Conservation (phyloP, 1,140 invertebrate species). For the Tetramorium simillimum region DNA sequence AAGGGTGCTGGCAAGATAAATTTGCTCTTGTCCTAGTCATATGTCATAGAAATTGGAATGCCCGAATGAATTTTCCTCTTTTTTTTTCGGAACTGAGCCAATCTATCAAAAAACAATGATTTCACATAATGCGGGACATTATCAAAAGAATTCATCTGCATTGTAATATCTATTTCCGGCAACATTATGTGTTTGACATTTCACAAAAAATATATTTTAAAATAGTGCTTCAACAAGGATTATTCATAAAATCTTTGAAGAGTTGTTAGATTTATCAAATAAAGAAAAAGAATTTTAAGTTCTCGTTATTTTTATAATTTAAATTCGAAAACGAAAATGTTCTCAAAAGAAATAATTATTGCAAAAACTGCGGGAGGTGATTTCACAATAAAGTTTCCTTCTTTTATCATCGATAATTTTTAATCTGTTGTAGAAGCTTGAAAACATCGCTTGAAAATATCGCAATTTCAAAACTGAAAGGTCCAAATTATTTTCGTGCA, state of each 20-base stretch:
- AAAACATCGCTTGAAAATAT: background rate
- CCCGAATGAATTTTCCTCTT: background rate
- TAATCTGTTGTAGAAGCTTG: background rate
- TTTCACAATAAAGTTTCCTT: background rate
- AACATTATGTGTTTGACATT: background rate
- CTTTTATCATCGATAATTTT: background rate
- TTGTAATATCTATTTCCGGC: background rate
- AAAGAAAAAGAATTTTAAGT: background rate
- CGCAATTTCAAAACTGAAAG: background rate
- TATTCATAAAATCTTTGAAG: background rate
- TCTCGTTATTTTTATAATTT: background rate
- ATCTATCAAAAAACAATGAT: background rate
- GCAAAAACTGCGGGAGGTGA: background rate
- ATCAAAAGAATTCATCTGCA: background rate
- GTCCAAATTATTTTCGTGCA: background rate
- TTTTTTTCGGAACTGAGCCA: background rate
- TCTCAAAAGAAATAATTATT: background rate
- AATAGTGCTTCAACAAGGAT: background rate
- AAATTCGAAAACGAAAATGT: background rate
- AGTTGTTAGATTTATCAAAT: background rate
- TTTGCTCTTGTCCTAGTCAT: slow-evolving; percentile 11
- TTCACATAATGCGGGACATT: background rate
- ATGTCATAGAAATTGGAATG: background rate
- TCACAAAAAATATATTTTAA: background rate
- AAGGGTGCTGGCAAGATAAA: slow-evolving; percentile 21